Evolutionary conservation across 2,113 vertebrate genomes (phyloP).

Genomic region (Xenotilapia caudafasciata): DNA sequence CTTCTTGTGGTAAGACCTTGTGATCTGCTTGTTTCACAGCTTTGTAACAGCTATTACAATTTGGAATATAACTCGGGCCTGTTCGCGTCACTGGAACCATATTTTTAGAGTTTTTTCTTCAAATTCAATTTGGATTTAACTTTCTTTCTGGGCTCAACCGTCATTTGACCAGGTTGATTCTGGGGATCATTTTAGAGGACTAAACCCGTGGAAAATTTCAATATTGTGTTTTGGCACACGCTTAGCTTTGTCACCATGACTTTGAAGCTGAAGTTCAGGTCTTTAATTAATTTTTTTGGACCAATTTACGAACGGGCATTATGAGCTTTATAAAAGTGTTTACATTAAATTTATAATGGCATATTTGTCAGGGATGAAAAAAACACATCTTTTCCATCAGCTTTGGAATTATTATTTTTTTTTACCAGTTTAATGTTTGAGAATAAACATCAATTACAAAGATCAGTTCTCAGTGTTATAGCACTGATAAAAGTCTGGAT

Average conservation of each 20-base stretch:
- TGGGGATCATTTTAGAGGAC: background rate
- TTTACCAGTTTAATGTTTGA: background rate
- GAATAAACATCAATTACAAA: background rate
- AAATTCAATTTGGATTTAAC: constrained; percentile 20
- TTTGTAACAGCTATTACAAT: background rate
- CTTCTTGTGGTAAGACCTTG: constrained; percentile 1
- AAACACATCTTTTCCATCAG: background rate
- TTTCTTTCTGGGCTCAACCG: background rate
- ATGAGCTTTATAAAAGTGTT: background rate
- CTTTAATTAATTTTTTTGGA: background rate
- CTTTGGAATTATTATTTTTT: background rate
- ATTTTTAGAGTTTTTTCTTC: background rate
- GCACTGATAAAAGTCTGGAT: background rate
- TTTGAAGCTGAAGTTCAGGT: background rate
- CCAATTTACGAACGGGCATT: background rate
- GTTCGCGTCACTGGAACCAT: background rate
- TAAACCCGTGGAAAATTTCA: background rate
- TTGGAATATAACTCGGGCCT: background rate
- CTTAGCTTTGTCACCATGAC: background rate
- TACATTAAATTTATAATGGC: background rate
- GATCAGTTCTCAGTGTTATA: background rate
- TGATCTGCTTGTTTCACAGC: constrained; percentile 10
- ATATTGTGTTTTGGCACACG: background rate
- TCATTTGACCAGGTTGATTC: background rate
- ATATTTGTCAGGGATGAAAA: background rate